These are phyloP conservation scores for Melanotaenia boesemani DNA, from an alignment of 2,797 vertebrate species.

Conservation along the genomic window DNA sequence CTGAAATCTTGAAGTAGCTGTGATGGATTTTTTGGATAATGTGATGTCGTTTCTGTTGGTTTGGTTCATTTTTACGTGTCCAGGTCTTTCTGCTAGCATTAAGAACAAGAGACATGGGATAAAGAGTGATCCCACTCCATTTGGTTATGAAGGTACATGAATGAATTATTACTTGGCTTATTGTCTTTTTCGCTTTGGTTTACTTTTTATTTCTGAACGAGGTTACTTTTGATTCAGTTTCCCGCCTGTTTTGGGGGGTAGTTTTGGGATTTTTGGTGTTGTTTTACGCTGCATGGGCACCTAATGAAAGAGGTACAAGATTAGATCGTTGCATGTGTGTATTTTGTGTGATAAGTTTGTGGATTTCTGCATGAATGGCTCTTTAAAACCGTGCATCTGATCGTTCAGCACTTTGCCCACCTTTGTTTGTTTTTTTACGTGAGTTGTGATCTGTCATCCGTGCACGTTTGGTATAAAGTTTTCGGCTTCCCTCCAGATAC, in stretches of 20 bases:
- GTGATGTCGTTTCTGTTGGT: conserved; percentile 6
- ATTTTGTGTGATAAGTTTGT: neutral
- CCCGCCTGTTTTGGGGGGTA: conserved; percentile 19
- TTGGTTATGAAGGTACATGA: conserved; percentile 92
- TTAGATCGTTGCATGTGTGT: conserved; percentile 1
- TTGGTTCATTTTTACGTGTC: conserved; percentile 60
- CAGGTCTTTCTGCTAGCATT: conserved; percentile 90
- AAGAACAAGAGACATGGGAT: conserved; percentile 96
- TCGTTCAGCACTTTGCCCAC: neutral
- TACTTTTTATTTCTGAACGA: neutral
- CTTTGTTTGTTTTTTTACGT: neutral
- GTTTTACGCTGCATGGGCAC: conserved; percentile 35
- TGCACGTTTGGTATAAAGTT: conserved; percentile 50
- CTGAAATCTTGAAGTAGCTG: neutral
- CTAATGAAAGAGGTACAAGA: neutral
- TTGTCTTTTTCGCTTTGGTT: neutral
- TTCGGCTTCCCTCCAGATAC: conserved; percentile 85
- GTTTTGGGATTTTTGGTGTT: conserved; percentile 19
- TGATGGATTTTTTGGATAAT: neutral
- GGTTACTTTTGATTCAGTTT: neutral
- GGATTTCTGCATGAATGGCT: conserved; percentile 48
- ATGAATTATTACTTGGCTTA: neutral
- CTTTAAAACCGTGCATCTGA: neutral
- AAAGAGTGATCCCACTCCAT: conserved; percentile 93
- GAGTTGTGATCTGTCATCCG: neutral